phyloP scores from a whole-genome alignment of 1,140 invertebrate species.

The Orchestia grillus region DNA sequence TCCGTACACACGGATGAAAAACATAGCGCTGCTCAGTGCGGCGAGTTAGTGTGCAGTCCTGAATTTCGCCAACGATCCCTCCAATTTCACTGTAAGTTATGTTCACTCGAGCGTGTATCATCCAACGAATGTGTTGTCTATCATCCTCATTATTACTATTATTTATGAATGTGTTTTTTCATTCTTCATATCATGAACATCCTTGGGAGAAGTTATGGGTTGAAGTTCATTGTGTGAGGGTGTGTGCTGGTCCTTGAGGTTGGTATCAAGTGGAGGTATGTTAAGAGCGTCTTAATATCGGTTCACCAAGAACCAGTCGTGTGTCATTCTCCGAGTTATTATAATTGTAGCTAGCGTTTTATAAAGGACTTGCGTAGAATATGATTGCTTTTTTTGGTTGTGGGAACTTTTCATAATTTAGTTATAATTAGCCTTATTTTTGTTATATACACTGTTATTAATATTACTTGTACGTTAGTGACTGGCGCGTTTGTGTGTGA shows the following conservation, averaged over 20 bases:
- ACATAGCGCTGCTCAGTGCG: background rate
- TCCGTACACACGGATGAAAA: background rate
- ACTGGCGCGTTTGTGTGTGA: background rate
- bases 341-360: slow-evolving; percentile 19
- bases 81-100: background rate
- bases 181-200: no score
- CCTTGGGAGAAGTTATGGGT: background rate
- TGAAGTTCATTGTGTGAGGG: background rate
- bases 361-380: slow-evolving; percentile 12
- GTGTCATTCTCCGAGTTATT: slow-evolving; percentile 34
- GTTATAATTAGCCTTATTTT: background rate
- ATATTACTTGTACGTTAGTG: background rate
- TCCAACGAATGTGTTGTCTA: background rate
- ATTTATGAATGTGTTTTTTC: no score
- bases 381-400: slow-evolving; percentile 26
- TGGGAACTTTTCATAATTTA: slow-evolving; percentile 25
- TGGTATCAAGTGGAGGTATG: background rate
- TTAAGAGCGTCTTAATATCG: background rate
- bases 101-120: background rate
- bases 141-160: background rate
- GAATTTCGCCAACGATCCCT: background rate
- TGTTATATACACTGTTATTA: slow-evolving; percentile 16
- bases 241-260: background rate
- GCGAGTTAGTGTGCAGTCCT: background rate
- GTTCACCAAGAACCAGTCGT: background rate